phyloP scores from a whole-genome alignment of 2,888 invertebrate species.

The Drosophila yooni region DNA sequence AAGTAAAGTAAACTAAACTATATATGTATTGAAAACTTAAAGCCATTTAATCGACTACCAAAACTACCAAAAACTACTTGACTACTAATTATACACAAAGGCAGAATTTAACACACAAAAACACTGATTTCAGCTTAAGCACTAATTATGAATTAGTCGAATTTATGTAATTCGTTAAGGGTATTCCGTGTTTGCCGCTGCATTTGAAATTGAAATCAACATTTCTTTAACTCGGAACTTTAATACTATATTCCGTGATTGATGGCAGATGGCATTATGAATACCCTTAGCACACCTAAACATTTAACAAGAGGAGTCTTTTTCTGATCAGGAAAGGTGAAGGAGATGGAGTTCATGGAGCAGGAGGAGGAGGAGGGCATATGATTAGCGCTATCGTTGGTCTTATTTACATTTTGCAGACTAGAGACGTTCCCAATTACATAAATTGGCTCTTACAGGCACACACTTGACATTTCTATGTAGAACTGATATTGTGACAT shows the following conservation, averaged over 20 bases:
- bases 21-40: conserved; percentile 47
- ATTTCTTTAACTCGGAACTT: conserved; percentile 4
- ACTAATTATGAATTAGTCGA: conserved; percentile 8
- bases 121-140: conserved; percentile 10
- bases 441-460: conserved; percentile 53
- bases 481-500: conserved; percentile 2
- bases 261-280: conserved; percentile 4
- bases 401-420: conserved; percentile 78
- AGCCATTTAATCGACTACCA: conserved; percentile 46
- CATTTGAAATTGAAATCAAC: not conserved
- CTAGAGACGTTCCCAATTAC: conserved; percentile 73
- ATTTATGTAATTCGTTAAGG: not conserved
- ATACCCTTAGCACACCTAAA: conserved; percentile 1
- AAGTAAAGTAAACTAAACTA: conserved; percentile 30
- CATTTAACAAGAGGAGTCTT: conserved; percentile 6
- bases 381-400: conserved; percentile 72
- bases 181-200: conserved; percentile 6
- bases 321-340: not conserved
- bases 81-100: conserved; percentile 17
- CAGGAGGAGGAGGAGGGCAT: conserved; percentile 12
- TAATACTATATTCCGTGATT: not conserved
- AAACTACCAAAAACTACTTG: conserved; percentile 24
- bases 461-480: conserved; percentile 39
- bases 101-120: conserved; percentile 19
- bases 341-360: not conserved